Evolutionary conservation across 2,888 invertebrate genomes (phyloP).

Genomic region (Athalia rosae): DNA sequence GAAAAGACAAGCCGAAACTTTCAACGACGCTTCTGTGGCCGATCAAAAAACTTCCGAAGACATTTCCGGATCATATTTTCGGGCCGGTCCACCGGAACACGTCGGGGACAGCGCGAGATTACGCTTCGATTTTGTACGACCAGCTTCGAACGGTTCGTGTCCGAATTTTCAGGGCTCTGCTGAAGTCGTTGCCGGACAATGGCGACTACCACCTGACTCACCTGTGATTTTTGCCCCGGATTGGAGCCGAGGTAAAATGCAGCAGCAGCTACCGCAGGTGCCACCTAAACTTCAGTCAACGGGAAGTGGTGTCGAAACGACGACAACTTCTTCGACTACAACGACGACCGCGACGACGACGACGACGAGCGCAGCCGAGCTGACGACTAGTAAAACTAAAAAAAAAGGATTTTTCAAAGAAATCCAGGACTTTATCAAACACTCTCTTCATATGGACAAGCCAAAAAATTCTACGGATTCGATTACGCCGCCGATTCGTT

Average conservation of each 20-base stretch:
- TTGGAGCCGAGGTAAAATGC: too few relatives aligned
- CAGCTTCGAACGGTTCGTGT: neutral
- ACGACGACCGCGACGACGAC: neutral
- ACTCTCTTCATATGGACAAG: conserved; percentile 25
- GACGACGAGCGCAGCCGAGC: neutral
- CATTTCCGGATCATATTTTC: neutral
- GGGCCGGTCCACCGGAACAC: neutral
- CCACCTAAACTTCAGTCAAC: neutral
- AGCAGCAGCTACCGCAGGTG: too few relatives aligned
- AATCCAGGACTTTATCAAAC: conserved; percentile 10
- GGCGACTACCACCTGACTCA: neutral
- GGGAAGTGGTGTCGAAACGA: neutral
- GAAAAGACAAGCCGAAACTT: neutral
- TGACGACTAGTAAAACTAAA: neutral
- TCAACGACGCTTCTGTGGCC: too few relatives aligned
- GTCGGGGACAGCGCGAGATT: conserved; percentile 17
- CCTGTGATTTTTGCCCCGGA: neutral
- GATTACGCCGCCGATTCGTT: neutral
- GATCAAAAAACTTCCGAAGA: neutral
- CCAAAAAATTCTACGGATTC: neutral
- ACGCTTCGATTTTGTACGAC: conserved; percentile 20
- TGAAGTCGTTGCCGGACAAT: conserved; percentile 7
- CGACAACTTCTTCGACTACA: neutral
- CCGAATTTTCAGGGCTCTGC: conserved; percentile 2
- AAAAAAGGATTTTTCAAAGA: conserved; percentile 13